These are phyloP conservation scores for Helicoverpa assulta DNA, from an alignment of 2,888 invertebrate species.

Conservation along the genomic window DNA sequence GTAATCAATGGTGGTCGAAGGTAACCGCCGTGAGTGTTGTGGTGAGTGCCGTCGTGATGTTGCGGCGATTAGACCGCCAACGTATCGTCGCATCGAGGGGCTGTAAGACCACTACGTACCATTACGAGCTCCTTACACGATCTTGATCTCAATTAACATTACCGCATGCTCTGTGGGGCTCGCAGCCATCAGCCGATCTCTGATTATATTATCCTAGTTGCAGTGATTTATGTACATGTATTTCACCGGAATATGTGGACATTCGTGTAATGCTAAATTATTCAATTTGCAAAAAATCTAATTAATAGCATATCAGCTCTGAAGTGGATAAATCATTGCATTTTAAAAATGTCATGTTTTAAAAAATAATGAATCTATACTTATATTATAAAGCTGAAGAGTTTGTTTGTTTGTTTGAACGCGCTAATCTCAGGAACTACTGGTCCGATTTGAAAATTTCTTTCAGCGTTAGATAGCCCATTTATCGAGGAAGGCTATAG, in stretches of 20 bases:
- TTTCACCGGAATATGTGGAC: not conserved
- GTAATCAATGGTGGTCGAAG: slow-evolving; percentile 25
- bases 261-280: not conserved
- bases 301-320: too few relatives aligned
- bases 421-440: too few relatives aligned
- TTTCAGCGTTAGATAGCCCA: too few relatives aligned
- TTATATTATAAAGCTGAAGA: too few relatives aligned
- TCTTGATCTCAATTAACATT: slow-evolving; percentile 53
- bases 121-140: slow-evolving; percentile 37
- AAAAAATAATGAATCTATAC: too few relatives aligned
- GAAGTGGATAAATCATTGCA: too few relatives aligned
- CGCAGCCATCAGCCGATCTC: slow-evolving; percentile 13
- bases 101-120: slow-evolving; percentile 28
- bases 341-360: too few relatives aligned
- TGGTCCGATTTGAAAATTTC: too few relatives aligned
- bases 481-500: too few relatives aligned
- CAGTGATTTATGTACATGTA: not conserved
- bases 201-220: not conserved
- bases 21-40: slow-evolving; percentile 34
- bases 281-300: too few relatives aligned
- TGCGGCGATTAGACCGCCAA: slow-evolving; percentile 49
- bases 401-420: too few relatives aligned
- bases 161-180: slow-evolving; percentile 47
- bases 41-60: slow-evolving; percentile 26
- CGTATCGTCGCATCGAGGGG: slow-evolving; percentile 34